Evolutionary conservation across 2,888 invertebrate species (phyloP), one percentile per base, ranked within the genome.

Genomic region (Synanthedon tipuliformis): DNA sequence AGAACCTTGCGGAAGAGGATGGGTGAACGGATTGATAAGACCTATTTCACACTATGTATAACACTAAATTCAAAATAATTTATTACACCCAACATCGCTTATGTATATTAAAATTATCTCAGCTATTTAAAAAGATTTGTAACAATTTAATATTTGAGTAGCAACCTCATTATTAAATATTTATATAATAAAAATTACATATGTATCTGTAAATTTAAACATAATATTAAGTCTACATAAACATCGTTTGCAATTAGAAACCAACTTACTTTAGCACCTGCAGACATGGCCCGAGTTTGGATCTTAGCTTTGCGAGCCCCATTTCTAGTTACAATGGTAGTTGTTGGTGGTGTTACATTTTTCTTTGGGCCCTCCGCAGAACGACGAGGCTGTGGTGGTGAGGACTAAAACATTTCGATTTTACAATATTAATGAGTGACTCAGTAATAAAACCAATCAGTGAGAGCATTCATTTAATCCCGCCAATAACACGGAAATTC

Each of bases 251-350:
- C 45, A 45, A 11, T 45, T 15, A n/a, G 10, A 45, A 45, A 45
- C n/a, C 34, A 34, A 45, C 45, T 50, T 71, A 85, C 88, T 72
- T 88, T 88, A 53, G 75, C 76, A 50, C 78, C 77, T 40, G 84
- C 88, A 23, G 89, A 81, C 89, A 90, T 90, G 41, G 91, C 90
- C 51, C 91, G 84, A 40, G 91, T 91, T 71, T 90, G 91, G 52
- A 90, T 90, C 78, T 90, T 91, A 53, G 90, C 88, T 71, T 90
- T 90, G 59, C 90, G 89, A 54, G 90, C 90, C 54, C 88, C 88
- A 70, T 90, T 89, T 66, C 91, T 84, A 53, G 91, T 91, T 18
- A 90, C 81, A 57, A 90, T 86, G 52, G 57, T 80, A n/a, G 84
- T 74, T n/a, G 77, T 62, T n/a, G 79, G 74, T 23, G 80, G 76